phyloP scores from a whole-genome alignment of 2,113 vertebrate species.

The Prochilodus magdalenae region DNA sequence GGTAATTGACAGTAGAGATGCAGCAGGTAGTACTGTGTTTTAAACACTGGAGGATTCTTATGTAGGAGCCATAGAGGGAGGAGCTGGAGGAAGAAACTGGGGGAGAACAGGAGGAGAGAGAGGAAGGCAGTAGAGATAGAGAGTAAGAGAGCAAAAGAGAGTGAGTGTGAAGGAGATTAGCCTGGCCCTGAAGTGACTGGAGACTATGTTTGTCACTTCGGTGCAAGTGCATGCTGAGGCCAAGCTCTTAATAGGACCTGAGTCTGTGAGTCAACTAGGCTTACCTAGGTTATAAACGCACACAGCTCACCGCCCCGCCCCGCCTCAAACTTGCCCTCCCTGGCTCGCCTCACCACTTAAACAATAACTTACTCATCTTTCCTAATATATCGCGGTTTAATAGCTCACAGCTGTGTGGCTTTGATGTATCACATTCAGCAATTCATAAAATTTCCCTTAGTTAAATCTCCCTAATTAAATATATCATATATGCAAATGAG shows the following conservation, averaged over 20 bases:
- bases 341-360: no score
- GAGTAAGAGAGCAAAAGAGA: not conserved
- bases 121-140: not conserved
- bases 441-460: no score
- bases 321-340: not conserved
- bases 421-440: no score
- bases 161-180: not conserved
- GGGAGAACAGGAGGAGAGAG: not conserved
- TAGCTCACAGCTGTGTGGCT: no score
- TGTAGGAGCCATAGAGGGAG: not conserved
- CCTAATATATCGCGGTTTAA: no score
- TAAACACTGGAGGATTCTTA: no score
- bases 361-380: no score
- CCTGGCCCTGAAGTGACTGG: not conserved
- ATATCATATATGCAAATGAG: no score
- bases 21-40: no score
- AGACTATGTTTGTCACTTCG: not conserved
- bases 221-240: not conserved
- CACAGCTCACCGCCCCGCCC: not conserved
- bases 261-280: not conserved
- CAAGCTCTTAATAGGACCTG: not conserved
- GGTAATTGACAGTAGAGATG: no score
- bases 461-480: no score
- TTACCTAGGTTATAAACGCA: not conserved
- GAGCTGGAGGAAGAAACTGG: no score